phyloP scores from a whole-genome alignment of 2,113 vertebrate genomes.

The Tricholaema leucomelas region DNA sequence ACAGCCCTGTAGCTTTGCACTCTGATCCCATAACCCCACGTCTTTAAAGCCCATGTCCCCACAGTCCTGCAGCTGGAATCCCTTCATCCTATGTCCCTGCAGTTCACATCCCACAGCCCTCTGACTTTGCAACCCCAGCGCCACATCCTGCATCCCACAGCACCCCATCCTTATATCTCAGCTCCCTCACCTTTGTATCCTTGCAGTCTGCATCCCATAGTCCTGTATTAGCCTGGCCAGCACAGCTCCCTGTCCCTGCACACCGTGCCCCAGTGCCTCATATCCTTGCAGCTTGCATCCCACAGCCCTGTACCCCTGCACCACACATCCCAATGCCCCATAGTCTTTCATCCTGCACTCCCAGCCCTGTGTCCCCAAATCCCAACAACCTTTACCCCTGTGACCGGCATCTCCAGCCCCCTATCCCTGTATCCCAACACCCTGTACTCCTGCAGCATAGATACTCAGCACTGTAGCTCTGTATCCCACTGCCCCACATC shows the following conservation, averaged over 20 bases:
- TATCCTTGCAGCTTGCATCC: not conserved
- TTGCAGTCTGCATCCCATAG: rapidly evolving
- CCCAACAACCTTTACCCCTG: no score
- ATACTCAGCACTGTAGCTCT: not conserved
- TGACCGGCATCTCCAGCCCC: rapidly evolving
- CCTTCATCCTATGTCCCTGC: not conserved
- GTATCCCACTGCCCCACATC: not conserved
- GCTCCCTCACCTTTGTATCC: not conserved
- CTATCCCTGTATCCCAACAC: not conserved
- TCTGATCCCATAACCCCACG: not conserved
- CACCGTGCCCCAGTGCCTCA: not conserved
- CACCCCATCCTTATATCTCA: not conserved
- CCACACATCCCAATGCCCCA: not conserved
- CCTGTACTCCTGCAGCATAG: not conserved
- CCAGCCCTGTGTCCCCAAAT: not conserved
- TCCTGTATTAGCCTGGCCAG: not conserved
- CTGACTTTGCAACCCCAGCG: not conserved
- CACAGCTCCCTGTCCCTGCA: not conserved
- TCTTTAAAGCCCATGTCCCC: not conserved
- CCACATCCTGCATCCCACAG: no score
- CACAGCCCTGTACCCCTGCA: not conserved
- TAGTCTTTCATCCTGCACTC: rapidly evolving
- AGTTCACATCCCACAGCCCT: rapidly evolving
- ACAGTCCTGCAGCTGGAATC: not conserved
- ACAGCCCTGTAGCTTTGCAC: not conserved